Evolutionary conservation across 2,113 vertebrate genomes (phyloP).

Genomic region (Forbesichthys agassizii): DNA sequence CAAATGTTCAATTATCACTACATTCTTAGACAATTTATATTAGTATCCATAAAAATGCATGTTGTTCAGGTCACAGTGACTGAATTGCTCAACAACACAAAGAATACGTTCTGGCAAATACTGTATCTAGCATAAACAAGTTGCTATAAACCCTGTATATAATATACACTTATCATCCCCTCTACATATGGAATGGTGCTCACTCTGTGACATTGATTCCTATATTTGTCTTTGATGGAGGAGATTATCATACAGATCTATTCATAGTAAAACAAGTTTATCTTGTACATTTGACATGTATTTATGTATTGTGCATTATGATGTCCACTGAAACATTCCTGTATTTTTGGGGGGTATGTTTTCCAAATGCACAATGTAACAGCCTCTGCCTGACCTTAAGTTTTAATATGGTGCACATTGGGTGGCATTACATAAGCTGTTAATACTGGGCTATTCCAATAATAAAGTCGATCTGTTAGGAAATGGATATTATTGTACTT

Average conservation of each 20-base stretch:
- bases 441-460: constrained; percentile 26
- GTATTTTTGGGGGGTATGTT: constrained; percentile 1
- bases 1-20: constrained; percentile 3
- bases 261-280: not conserved
- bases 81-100: constrained; percentile 8
- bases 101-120: constrained; percentile 3
- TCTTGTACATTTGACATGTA: not conserved
- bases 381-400: constrained; percentile 22
- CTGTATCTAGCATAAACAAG: constrained; percentile 19
- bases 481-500: constrained; percentile 37
- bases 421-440: not conserved
- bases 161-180: not conserved
- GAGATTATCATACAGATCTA: not conserved
- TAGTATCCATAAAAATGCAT: constrained; percentile 23
- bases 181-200: constrained; percentile 8
- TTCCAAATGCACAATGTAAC: not conserved
- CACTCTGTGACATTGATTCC: not conserved
- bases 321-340: constrained; percentile 60
- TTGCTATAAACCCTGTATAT: not conserved
- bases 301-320: constrained; percentile 15
- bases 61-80: constrained; percentile 3
- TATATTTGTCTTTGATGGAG: constrained; percentile 15
- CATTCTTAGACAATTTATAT: constrained; percentile 5
- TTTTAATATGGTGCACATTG: constrained; percentile 22
- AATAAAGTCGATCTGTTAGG: constrained; percentile 29